These are phyloP conservation scores for Conus betulinus DNA, from an alignment of 1,140 invertebrate species.

Conservation along the genomic window DNA sequence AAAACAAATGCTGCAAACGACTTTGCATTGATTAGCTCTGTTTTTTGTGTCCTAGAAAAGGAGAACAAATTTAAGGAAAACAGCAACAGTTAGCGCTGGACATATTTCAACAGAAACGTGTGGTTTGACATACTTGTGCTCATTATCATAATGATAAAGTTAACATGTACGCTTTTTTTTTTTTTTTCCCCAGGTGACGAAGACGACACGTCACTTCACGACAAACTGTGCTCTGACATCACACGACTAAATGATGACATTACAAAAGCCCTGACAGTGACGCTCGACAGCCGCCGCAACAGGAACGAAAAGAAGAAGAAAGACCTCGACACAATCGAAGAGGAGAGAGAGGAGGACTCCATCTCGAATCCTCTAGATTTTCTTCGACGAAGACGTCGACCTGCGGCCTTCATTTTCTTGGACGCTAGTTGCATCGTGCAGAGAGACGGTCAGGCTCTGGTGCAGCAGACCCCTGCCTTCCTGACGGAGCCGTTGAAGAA, in stretches of 20 bases:
- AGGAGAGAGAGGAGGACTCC: background rate
- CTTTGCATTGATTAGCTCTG: no score
- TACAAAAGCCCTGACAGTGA: no score
- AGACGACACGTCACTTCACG: background rate
- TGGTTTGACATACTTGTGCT: no score
- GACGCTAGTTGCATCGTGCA: background rate
- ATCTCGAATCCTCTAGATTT: background rate
- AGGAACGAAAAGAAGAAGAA: background rate
- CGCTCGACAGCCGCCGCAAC: background rate
- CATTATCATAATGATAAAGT: no score
- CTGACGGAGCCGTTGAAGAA: background rate
- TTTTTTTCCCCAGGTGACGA: background rate
- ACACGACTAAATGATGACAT: no score
- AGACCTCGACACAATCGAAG: background rate
- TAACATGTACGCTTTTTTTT: no score
- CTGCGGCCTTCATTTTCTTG: constrained; percentile 1
- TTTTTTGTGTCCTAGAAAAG: no score
- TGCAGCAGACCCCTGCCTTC: background rate
- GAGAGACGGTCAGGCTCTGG: background rate
- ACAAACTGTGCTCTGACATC: background rate
- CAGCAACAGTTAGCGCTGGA: no score
- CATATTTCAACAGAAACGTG: no score
- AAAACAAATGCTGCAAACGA: no score
- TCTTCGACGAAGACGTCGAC: background rate
- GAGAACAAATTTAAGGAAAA: no score